Base-by-base conservation (phyloP, 2,888 invertebrate species). In the Drosophila emarginata region DNA sequence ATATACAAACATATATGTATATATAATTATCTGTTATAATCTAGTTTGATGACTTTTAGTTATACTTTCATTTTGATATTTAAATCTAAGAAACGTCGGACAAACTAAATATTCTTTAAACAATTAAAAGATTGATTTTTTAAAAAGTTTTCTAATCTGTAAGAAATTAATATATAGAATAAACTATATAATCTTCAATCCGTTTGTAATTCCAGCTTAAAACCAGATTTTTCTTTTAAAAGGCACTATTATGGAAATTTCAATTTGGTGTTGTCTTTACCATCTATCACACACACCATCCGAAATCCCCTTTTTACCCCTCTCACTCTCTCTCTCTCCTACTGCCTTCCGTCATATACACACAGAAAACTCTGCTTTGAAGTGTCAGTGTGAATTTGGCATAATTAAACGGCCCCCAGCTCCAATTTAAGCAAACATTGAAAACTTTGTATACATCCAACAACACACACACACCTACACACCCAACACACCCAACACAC, bases 301-400 rank as follows among this genome's bases (percentile, higher is more conserved):
- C 32, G 11, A 32, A 36, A 51, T 4, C 4, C 2, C 2, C 23
- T 23, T 23, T 63, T 1, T 18, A 12, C 14, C 12, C n/a, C 12
- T 3, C 21, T 11, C 11, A 18, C 7, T 18, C 15, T 2, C 15
- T 15, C 40, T 18, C 15, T 7, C 11, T 3, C 45, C 26, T 6
- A 45, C 12, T 1, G 45, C 11, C 4, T 45, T 45, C 21, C 45
- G 18, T 21, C 45, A 45, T 45, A 12, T 45, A 32, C 32, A 61
- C 39, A 39, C 21, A 32, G n/a, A 2, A 45, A 26, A 14, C 37
- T 80, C 84, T 86, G 82, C 89, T 89, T 89, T 89, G 89, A 88
- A 90, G 89, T 89, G 89, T 89, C 89, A 89, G 89, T 90, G 89
- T 89, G 87, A 89, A 81, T 79, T 76, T 78, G 89, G 88, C 88